A percentile compares a stretch with the other conserved stretches of the same genome.
phyloP scores from a whole-genome alignment of 1,140 invertebrate species.

The Philotrypesis tridentata region DNA sequence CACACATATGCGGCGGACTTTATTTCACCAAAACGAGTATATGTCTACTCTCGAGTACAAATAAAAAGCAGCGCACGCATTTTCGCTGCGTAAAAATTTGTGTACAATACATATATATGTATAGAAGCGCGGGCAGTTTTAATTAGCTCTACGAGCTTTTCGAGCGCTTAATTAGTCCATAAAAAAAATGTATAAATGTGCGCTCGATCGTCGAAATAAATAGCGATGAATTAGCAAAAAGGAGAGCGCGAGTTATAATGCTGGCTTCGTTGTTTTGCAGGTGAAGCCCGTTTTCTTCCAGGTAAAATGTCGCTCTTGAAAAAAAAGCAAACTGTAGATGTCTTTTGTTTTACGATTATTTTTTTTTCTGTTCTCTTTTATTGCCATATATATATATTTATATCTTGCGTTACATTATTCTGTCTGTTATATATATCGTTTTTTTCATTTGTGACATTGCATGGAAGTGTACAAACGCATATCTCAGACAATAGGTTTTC shows the following conservation, averaged over 20 bases:
- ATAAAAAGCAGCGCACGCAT: no score
- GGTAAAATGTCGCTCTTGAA: slow-evolving; percentile 58
- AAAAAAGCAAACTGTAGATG: slow-evolving; percentile 39
- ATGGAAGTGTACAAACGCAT: background rate
- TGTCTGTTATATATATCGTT: slow-evolving; percentile 9
- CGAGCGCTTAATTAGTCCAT: background rate
- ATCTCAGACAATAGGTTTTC: background rate
- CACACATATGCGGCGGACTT: no score
- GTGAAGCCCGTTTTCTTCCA: slow-evolving; percentile 64
- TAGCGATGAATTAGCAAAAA: background rate
- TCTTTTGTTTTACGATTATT: slow-evolving; percentile 19
- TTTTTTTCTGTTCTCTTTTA: slow-evolving; percentile 16
- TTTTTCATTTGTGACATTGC: slow-evolving; percentile 44
- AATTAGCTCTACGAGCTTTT: background rate
- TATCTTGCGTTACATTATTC: slow-evolving; percentile 27
- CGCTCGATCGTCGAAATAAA: background rate
- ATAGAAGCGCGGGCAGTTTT: no score
- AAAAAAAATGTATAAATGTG: no score
- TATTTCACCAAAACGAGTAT: no score
- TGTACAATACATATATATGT: no score
- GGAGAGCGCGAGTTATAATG: slow-evolving; percentile 33
- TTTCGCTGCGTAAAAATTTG: no score
- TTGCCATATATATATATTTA: background rate
- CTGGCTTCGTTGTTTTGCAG: slow-evolving; percentile 62
- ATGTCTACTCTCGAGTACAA: no score